Conservation (phyloP, 1,140 invertebrate species). For the Neotoxoptera formosana region DNA sequence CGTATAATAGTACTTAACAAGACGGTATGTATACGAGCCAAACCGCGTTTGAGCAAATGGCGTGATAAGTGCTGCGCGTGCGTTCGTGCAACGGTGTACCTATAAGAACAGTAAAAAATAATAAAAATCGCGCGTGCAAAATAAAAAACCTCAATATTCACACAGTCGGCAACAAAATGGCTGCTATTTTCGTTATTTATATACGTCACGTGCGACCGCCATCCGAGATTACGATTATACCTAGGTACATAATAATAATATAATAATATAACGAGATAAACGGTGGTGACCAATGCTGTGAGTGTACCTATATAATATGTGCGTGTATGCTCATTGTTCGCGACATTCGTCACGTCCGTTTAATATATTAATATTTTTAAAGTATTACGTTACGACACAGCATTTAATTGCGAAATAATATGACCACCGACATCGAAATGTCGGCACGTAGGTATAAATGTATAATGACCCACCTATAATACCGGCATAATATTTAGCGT, state of each 20-base stretch:
- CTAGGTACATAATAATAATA: neutral
- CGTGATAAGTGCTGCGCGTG: neutral
- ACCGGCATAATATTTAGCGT: neutral
- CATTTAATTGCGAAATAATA: neutral
- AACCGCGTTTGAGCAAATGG: neutral
- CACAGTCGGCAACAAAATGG: constrained; percentile 27
- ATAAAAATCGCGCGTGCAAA: neutral
- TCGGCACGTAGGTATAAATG: neutral
- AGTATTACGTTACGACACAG: neutral
- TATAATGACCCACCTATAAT: neutral
- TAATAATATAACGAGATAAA: constrained; percentile 6
- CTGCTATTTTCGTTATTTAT: neutral
- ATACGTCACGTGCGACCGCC: neutral
- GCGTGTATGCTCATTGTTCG: neutral
- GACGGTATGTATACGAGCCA: no score
- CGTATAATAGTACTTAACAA: neutral
- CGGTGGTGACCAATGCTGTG: neutral
- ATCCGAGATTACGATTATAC: neutral
- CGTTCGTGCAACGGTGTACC: neutral
- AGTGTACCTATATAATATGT: neutral
- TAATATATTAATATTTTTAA: constrained; percentile 15
- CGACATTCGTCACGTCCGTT: constrained; percentile 22
- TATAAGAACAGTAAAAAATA: constrained; percentile 6
- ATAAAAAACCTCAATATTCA: constrained; percentile 4
- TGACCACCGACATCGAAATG: neutral